Percentiles rank a stretch among this genome's conserved stretches.
Conservation (phyloP, 1,140 invertebrate genomes). For the Drosophila paulistorum region DNA sequence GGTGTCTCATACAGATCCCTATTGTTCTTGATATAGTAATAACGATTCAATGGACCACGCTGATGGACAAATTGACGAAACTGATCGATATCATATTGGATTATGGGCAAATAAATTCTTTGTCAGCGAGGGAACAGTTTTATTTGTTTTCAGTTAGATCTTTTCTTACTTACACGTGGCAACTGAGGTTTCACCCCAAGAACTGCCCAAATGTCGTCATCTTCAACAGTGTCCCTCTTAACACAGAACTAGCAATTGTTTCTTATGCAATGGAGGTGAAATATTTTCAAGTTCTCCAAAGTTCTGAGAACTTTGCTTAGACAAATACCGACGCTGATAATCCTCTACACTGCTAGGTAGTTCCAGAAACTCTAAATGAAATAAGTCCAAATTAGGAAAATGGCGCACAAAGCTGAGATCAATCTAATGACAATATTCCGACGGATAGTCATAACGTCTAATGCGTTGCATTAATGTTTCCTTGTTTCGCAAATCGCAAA, state of each 20-base stretch:
- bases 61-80: slow-evolving; percentile 46
- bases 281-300: slow-evolving; percentile 38
- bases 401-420: slow-evolving; percentile 50
- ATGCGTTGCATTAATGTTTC: slow-evolving; percentile 16
- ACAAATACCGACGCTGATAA: slow-evolving; percentile 18
- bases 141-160: not conserved
- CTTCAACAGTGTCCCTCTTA: slow-evolving; percentile 37
- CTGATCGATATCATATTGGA: slow-evolving; percentile 53
- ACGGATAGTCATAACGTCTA: no score
- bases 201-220: slow-evolving; percentile 56
- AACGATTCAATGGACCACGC: slow-evolving; percentile 62
- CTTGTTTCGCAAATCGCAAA: slow-evolving; percentile 48
- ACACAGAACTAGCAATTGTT: slow-evolving; percentile 42
- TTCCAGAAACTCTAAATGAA: slow-evolving; percentile 56
- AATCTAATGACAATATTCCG: no score
- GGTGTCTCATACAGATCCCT: slow-evolving; percentile 6
- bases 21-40: slow-evolving; percentile 52
- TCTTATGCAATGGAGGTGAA: slow-evolving; percentile 33
- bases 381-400: slow-evolving; percentile 42
- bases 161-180: not conserved
- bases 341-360: slow-evolving; percentile 25
- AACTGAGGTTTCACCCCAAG: slow-evolving; percentile 19
- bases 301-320: slow-evolving; percentile 36
- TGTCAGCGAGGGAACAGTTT: no score
- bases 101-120: slow-evolving; percentile 36